phyloP scores from a whole-genome alignment of 1,140 invertebrate genomes.

The Eueides isabella region DNA sequence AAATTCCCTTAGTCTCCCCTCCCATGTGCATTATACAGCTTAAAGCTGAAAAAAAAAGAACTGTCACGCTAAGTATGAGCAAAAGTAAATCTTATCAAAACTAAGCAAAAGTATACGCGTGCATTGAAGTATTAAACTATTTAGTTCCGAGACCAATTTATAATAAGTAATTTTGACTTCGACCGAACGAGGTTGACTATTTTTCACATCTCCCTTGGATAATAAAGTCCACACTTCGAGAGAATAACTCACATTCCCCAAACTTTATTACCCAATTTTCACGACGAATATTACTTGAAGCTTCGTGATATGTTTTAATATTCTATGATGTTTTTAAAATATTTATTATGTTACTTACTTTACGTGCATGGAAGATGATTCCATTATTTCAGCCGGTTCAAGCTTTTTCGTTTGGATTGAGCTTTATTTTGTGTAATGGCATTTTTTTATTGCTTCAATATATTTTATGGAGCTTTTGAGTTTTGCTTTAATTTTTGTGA shows the following conservation, averaged over 20 bases:
- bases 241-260: constrained; percentile 68
- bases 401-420: not conserved
- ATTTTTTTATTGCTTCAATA: constrained; percentile 5
- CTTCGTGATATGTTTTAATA: constrained; percentile 70
- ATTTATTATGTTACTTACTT: constrained; percentile 70
- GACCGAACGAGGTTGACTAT: constrained; percentile 43
- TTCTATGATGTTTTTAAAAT: constrained; percentile 73
- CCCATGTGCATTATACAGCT: too few species aligned
- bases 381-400: constrained; percentile 47
- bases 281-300: constrained; percentile 64
- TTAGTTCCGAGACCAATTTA: constrained; percentile 71
- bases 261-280: constrained; percentile 75
- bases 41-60: not conserved
- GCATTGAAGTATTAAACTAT: constrained; percentile 46
- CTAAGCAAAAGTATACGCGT: constrained; percentile 42
- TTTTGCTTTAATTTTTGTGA: constrained; percentile 21
- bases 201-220: constrained; percentile 61
- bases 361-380: constrained; percentile 53
- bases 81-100: constrained; percentile 55
- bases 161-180: constrained; percentile 60
- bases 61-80: constrained; percentile 15
- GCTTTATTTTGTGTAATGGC: constrained; percentile 1
- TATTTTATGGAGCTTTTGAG: constrained; percentile 26
- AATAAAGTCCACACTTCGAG: constrained; percentile 74
- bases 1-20: too few species aligned